Base-by-base conservation (phyloP, 2,113 vertebrate species). In the Elanoides forficatus region DNA sequence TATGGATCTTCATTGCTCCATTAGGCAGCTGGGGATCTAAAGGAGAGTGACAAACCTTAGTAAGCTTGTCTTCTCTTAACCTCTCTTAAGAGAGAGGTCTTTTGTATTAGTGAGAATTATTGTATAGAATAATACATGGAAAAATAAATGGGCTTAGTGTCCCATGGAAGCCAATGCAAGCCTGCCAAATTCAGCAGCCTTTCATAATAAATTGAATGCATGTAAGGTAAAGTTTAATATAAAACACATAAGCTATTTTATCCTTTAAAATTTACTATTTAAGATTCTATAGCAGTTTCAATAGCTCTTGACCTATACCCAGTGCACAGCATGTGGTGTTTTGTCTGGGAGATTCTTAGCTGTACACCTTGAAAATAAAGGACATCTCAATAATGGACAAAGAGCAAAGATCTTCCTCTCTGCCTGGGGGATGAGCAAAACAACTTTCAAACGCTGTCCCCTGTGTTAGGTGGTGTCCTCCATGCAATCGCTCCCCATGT, bases 401-500 rank as follows among this genome's bases (percentile, higher is more conserved):
- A 63, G 70, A 71, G 59, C 48, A 66, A 42, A 55, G 58, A 47
- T 9, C 16, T 79, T 66, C 70, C 29, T 25, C 16, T 55, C 25
- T 65, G 36, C 14, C 0, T 0, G 40, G 19, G 22, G 26, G 47
- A 20, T 18, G 76, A 71, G 26, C 18, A 86, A 58, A 70, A 21
- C 30, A 29, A 16, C n/a, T 23, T 53, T 10, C 15, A 38, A 12
- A 15, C 30, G 36, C 21, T 5, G 1, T 23, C 36, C 15, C 23
- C 62, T 40, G 17, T 40, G 36, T 48, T 21, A 80, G 50, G 3
- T 53, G 32, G 45, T 43, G 34, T 56, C 32, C 65, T 60, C 30
- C 22, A 5, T 1, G 2, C n/a, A 32, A 8, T 22, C 13, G 1
- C n/a, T 81, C 3, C 55, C 18, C 3, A 2, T 9, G 68, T 10